These are phyloP conservation scores for Axinella damicornis DNA, from an alignment of 37 sponge, comb jelly and placozoan genomes.

Conservation along the genomic window DNA sequence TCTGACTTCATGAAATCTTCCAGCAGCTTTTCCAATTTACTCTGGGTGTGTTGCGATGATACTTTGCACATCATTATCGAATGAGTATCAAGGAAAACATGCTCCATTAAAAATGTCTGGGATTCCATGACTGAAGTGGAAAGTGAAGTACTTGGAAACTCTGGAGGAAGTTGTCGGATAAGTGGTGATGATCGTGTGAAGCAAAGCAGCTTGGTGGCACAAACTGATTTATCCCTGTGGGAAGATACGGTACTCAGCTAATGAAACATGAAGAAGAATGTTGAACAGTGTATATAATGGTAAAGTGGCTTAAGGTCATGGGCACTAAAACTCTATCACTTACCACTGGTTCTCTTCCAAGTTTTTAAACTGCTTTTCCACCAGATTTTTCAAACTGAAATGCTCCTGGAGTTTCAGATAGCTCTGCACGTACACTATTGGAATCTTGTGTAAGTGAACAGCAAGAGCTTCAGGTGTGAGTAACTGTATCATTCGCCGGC, in stretches of 20 bases:
- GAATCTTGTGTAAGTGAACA: conserved; percentile 25
- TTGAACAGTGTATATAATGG: no score
- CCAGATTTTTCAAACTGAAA: conserved; percentile 63
- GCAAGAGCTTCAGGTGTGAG: conserved; percentile 56
- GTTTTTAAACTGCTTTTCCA: background rate
- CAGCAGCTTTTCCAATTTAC: conserved; percentile 2
- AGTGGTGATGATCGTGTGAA: conserved; percentile 75
- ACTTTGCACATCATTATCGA: conserved; percentile 33
- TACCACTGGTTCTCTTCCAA: no score
- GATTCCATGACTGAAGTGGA: no score
- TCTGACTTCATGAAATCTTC: conserved; percentile 11
- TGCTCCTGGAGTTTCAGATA: conserved; percentile 75
- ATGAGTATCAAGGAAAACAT: background rate
- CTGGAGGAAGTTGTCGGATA: conserved; percentile 62
- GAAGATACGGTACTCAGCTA: no score
- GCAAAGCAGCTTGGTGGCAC: conserved; percentile 74
- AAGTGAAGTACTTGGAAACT: conserved; percentile 10
- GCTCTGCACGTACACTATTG: conserved; percentile 19
- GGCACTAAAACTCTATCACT: no score
- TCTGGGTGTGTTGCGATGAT: conserved; percentile 21
- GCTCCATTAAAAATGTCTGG: background rate
- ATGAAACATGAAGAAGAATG: no score
- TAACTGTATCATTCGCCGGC: conserved; percentile 54
- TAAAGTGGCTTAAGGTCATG: no score
- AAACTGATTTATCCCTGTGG: background rate